Percentiles rank a stretch among this genome's conserved stretches.
These are phyloP conservation scores for Pteria penguin DNA, from an alignment of 2,888 invertebrate species.

Conservation along the genomic window DNA sequence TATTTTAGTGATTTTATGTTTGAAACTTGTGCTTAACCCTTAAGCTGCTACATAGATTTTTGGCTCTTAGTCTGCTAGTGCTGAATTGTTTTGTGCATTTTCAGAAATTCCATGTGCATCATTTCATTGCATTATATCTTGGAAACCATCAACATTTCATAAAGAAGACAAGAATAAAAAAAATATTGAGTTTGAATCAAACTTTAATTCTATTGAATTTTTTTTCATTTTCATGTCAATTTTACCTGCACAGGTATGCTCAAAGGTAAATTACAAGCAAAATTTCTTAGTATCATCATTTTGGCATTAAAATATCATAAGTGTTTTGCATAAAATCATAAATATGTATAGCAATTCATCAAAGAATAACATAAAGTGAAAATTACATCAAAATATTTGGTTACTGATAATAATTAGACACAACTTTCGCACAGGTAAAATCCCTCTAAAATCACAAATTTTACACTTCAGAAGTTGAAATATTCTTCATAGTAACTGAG, in stretches of 20 bases:
- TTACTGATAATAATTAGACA: no score
- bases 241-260: conserved; percentile 3
- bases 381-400: no score
- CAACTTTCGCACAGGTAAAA: neutral
- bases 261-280: neutral
- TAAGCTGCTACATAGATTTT: conserved; percentile 5
- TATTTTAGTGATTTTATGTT: no score
- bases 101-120: no score
- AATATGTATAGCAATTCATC: no score
- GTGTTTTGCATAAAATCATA: neutral
- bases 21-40: no score
- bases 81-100: neutral
- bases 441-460: no score
- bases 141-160: neutral
- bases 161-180: neutral
- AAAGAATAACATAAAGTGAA: neutral
- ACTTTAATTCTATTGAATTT: neutral
- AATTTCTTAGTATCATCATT: no score
- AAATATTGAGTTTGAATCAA: neutral
- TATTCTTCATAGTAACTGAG: no score
- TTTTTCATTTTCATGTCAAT: neutral
- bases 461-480: no score
- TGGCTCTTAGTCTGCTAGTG: neutral
- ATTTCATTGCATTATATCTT: neutral
- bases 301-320: neutral